phyloP scores from a whole-genome alignment of 1,140 invertebrate species.

The Rhizoglyphus robini region DNA sequence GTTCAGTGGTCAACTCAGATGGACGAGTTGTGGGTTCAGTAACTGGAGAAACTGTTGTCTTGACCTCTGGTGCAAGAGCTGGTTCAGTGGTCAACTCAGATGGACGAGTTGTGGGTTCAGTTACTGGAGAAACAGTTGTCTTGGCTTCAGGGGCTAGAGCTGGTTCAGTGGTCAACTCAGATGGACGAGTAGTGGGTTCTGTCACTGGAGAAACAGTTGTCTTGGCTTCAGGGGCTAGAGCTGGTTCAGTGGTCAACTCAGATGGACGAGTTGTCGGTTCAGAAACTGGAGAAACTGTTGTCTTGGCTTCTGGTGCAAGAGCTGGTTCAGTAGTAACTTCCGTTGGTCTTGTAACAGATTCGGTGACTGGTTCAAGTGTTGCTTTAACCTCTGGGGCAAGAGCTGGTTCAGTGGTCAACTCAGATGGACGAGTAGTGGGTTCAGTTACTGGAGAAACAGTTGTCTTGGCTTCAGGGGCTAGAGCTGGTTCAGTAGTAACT shows the following conservation, averaged over 20 bases:
- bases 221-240: not conserved
- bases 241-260: not conserved
- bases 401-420: slow-evolving; percentile 18
- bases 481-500: slow-evolving; percentile 19
- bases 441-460: not conserved
- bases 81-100: slow-evolving; percentile 13
- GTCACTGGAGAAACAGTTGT: not conserved
- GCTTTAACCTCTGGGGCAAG: not conserved
- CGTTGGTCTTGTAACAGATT: not conserved
- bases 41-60: not conserved
- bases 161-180: too few relatives aligned
- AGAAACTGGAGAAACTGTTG: not conserved
- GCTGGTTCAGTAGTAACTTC: not conserved
- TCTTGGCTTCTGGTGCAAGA: not conserved
- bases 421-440: not conserved
- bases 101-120: not conserved
- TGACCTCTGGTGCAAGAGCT: not conserved
- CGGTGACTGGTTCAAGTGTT: not conserved
- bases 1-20: not conserved
- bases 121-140: slow-evolving; percentile 9
- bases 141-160: slow-evolving; percentile 17
- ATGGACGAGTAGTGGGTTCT: too few relatives aligned
- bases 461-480: not conserved
- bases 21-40: not conserved
- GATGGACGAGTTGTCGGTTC: not conserved